Conservation (phyloP, 2,888 invertebrate species). For the Muschampia plurimacula region DNA sequence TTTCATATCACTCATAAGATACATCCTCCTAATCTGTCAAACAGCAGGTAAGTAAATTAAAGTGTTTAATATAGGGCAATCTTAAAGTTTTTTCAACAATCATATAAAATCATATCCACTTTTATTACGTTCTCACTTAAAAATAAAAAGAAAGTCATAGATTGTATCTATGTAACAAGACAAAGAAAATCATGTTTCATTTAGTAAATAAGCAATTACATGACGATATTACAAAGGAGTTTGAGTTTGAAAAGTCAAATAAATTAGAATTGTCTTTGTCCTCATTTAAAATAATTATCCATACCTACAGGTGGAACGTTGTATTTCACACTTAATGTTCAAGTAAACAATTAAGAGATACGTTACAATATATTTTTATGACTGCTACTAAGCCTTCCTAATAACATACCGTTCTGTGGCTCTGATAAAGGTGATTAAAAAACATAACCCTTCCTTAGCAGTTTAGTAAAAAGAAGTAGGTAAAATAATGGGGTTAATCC, state of each 20-base stretch:
- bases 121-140: too few relatives aligned
- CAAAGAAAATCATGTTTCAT: slow-evolving; percentile 9
- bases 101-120: not conserved
- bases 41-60: slow-evolving; percentile 60
- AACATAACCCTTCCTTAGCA: too few relatives aligned
- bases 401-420: slow-evolving; percentile 43
- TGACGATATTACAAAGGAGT: not conserved
- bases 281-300: slow-evolving; percentile 14
- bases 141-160: not conserved
- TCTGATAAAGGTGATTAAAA: slow-evolving; percentile 36
- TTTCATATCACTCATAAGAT: slow-evolving; percentile 84
- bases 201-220: slow-evolving; percentile 3
- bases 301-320: slow-evolving; percentile 1
- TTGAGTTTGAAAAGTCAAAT: not conserved
- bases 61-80: not conserved
- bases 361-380: slow-evolving; percentile 50
- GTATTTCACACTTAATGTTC: slow-evolving; percentile 39
- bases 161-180: not conserved
- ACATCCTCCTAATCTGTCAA: slow-evolving; percentile 70
- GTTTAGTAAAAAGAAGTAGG: too few relatives aligned
- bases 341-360: slow-evolving; percentile 55
- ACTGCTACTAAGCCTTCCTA: slow-evolving; percentile 53
- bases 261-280: slow-evolving; percentile 25
- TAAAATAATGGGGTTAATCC: too few relatives aligned
- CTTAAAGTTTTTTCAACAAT: not conserved